Evolutionary conservation across 2,113 vertebrate genomes (phyloP).

Genomic region (Columba janthina): DNA sequence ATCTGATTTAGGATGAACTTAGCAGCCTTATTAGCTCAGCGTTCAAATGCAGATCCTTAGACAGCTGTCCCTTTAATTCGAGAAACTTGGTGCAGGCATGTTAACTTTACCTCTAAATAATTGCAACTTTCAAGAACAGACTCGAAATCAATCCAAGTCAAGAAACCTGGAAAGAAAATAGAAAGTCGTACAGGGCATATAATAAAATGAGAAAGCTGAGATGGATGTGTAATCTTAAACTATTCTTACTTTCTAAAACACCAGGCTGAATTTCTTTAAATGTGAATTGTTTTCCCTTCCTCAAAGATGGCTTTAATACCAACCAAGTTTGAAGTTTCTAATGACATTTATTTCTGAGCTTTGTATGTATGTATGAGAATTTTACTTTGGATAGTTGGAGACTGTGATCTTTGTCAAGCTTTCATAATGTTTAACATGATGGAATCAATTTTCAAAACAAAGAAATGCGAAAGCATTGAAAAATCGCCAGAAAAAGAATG

Average conservation of each 20-base stretch:
- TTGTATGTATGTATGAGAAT: slow-evolving; percentile 12
- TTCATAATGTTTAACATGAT: slow-evolving; percentile 48
- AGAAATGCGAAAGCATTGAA: slow-evolving; percentile 23
- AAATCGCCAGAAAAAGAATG: slow-evolving; percentile 27
- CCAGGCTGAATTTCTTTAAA: slow-evolving; percentile 23
- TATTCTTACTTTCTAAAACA: slow-evolving; percentile 18
- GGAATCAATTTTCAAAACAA: slow-evolving; percentile 54
- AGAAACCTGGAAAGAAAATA: background rate
- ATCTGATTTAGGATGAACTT: background rate
- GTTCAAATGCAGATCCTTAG: background rate
- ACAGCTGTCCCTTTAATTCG: background rate
- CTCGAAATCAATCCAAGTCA: background rate
- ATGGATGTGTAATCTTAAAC: background rate
- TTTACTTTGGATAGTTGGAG: slow-evolving; percentile 4
- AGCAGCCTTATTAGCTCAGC: background rate
- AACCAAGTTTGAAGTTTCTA: slow-evolving; percentile 40
- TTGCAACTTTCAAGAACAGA: background rate
- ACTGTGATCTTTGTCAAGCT: slow-evolving; percentile 42
- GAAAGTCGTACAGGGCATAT: background rate
- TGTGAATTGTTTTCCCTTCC: background rate
- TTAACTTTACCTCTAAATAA: background rate
- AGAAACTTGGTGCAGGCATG: background rate
- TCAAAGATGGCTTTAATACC: slow-evolving; percentile 54
- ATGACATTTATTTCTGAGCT: slow-evolving; percentile 41
- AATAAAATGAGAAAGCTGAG: slow-evolving; percentile 44